Evolutionary conservation across 2,113 vertebrate species (phyloP), one percentile per base, ranked within the genome.

Genomic region (Dicerorhinus sumatrensis): DNA sequence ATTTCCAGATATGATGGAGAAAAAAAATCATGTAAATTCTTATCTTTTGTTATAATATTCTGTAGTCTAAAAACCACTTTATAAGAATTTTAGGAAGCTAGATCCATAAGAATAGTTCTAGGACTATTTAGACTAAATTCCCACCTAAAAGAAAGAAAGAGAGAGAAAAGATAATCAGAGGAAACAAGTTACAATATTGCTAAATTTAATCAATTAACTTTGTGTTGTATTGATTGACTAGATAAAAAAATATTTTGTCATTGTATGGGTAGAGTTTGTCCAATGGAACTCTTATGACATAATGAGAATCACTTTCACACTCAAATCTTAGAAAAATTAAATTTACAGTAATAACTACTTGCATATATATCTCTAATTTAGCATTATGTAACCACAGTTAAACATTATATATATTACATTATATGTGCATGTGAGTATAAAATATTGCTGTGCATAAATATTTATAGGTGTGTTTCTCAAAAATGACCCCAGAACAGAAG

Each of bases 241-340:
- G 77, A 54, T 21, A 46, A 87, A 23, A 84, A 93, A 48, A 27
- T 42, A 94, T 85, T 79, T 91, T 83, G 4, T 76, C 60, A 85
- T 56, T 85, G 33, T 75, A 69, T 81, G 23, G 17, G 25, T 70
- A 73, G 42, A 87, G 16, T 62, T 72, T 60, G 94, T 54, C 21
- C 36, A 89, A 20, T 42, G 33, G 3, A 63, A 63, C 87, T 6
- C 87, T 94, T 42, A 72, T 27, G 4, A 58, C 10, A 31, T 60
- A 90, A 62, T 79, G 31, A 92, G 42, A 90, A 73, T 93, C 56
- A n/a, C 4, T 9, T 0, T 91, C 20, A 27, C 10, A 42, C 8
- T 36, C 63, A 91, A 93, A 80, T 94, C 12, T 96, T 36, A 93
- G 81, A 79, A 88, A 92, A 95, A 80, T 21, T 96, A 46, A 1